These are phyloP conservation scores for Notothenia coriiceps DNA, from an alignment of 2,113 vertebrate species.

Conservation along the genomic window DNA sequence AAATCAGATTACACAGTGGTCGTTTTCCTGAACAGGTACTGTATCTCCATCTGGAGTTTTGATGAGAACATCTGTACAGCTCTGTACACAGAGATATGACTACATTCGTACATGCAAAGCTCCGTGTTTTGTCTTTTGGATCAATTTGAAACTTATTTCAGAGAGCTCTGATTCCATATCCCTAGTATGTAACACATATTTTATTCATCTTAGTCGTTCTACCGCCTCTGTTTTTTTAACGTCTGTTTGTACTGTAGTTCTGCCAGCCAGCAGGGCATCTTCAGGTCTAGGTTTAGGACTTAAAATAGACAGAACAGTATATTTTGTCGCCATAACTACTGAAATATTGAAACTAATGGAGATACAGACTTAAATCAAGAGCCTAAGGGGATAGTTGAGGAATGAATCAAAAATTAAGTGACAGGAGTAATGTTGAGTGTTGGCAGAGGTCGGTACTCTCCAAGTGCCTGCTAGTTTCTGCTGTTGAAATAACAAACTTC, in stretches of 20 bases:
- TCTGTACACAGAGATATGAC: slow-evolving; percentile 9
- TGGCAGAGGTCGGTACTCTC: slow-evolving; percentile 21
- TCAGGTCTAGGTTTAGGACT: background rate
- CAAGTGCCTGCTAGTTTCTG: slow-evolving; percentile 9
- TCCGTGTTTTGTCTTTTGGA: slow-evolving; percentile 11
- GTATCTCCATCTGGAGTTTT: slow-evolving; percentile 51
- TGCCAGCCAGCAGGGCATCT: background rate
- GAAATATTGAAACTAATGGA: slow-evolving; percentile 24
- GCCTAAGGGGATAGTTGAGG: background rate
- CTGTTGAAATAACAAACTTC: background rate
- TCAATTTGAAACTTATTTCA: slow-evolving; percentile 14
- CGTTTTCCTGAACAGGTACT: slow-evolving; percentile 44
- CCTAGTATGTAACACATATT: background rate
- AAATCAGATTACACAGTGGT: slow-evolving; percentile 27
- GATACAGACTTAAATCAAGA: slow-evolving; percentile 18
- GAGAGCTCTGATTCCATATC: background rate
- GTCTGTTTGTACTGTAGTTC: background rate
- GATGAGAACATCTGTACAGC: slow-evolving; percentile 34
- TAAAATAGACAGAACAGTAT: background rate
- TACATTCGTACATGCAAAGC: background rate
- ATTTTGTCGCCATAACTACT: slow-evolving; percentile 20
- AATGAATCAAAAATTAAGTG: slow-evolving; percentile 34
- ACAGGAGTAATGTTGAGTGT: slow-evolving; percentile 29
- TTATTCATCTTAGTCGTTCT: background rate
- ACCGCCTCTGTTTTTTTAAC: background rate